These are phyloP conservation scores for Todiramphus chloris DNA, from an alignment of 2,113 vertebrate species.

Conservation along the genomic window DNA sequence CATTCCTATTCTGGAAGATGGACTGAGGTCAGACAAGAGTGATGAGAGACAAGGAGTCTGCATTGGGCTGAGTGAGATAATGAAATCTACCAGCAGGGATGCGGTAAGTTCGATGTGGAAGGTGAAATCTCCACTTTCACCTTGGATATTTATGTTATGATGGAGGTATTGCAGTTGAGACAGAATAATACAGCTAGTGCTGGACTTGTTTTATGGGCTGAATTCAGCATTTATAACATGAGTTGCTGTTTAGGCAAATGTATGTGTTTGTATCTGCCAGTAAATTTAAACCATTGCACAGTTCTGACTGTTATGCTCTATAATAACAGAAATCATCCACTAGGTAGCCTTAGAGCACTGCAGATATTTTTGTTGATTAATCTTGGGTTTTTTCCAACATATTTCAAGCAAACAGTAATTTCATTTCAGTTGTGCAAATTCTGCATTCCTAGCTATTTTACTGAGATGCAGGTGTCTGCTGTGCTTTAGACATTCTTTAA, in stretches of 20 bases:
- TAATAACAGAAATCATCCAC: neutral
- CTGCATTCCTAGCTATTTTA: neutral
- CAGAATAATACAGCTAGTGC: neutral
- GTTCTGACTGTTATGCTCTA: neutral
- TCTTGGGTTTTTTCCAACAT: neutral
- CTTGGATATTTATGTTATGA: neutral
- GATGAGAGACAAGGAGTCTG: constrained; percentile 97
- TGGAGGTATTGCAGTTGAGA: neutral
- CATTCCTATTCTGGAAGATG: constrained; percentile 96
- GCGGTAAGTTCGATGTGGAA: constrained; percentile 78
- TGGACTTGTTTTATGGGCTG: neutral
- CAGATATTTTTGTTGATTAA: neutral
- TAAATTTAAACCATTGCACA: neutral
- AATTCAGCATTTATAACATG: neutral
- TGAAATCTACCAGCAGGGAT: constrained; percentile 98
- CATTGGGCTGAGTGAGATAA: constrained; percentile 96
- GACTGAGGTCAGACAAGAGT: constrained; percentile 92
- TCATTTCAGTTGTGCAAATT: neutral
- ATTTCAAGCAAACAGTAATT: neutral
- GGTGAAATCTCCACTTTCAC: neutral
- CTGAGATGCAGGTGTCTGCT: fast-evolving
- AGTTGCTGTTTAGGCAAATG: neutral
- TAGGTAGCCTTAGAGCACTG: neutral
- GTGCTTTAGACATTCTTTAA: neutral
- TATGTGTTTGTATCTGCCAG: neutral